A percentile compares a stretch with the other conserved stretches of the same genome.
These are phyloP conservation scores for Ashinkailepas kermadecensis DNA, from an alignment of 2,888 invertebrate species.

Conservation along the genomic window DNA sequence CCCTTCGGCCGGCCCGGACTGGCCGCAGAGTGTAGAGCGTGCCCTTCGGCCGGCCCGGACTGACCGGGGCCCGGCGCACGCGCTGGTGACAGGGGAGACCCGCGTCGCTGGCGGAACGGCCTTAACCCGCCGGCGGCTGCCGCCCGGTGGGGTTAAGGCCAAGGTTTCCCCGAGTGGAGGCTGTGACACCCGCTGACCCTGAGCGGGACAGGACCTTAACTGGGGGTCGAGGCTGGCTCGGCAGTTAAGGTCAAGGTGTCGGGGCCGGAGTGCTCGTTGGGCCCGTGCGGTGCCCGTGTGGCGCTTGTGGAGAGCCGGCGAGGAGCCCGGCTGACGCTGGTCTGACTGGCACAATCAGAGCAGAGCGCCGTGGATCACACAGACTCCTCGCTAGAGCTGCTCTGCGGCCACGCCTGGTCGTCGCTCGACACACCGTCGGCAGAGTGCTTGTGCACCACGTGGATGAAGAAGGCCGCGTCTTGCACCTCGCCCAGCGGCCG, in stretches of 20 bases:
- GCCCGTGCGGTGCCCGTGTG: neutral
- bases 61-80: neutral
- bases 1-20: neutral
- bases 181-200: slow-evolving; percentile 15
- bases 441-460: slow-evolving; percentile 59
- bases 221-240: neutral
- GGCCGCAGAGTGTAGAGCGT: neutral
- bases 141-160: slow-evolving; percentile 10
- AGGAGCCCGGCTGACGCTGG: neutral
- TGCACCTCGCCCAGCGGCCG: slow-evolving; percentile 56
- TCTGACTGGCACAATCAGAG: neutral
- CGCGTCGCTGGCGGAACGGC: neutral
- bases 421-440: neutral
- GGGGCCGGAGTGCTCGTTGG: neutral
- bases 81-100: neutral
- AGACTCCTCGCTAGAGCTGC: slow-evolving; percentile 11
- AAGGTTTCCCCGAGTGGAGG: neutral
- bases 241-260: slow-evolving; percentile 13
- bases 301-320: neutral
- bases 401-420: neutral
- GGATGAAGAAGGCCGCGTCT: slow-evolving; percentile 75
- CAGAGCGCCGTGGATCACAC: neutral
- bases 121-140: slow-evolving; percentile 2
- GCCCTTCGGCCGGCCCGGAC: too few species aligned
- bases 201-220: slow-evolving; percentile 3